Conservation (phyloP, 2,888 invertebrate genomes). For the Torymus aiolomorphi region DNA sequence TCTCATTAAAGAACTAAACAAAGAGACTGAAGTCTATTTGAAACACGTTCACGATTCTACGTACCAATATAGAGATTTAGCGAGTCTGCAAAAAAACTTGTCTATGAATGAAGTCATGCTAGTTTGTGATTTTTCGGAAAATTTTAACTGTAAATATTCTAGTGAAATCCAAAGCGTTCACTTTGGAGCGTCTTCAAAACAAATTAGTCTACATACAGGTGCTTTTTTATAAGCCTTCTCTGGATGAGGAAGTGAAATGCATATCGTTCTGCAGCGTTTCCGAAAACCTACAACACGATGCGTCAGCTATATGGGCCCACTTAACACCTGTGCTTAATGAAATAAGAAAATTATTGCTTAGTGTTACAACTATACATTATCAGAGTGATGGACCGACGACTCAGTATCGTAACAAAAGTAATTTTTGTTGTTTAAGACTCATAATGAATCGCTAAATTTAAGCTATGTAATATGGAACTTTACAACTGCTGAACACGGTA, state of each 20-base stretch:
- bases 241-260: neutral
- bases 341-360: too few relatives aligned
- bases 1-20: constrained; percentile 37
- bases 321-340: too few relatives aligned
- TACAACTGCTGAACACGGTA: too few relatives aligned
- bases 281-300: neutral
- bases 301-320: too few relatives aligned
- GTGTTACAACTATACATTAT: too few relatives aligned
- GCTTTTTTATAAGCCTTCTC: neutral
- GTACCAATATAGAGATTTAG: constrained; percentile 40
- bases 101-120: constrained; percentile 32
- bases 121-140: constrained; percentile 43
- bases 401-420: too few relatives aligned
- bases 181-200: constrained; percentile 43
- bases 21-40: neutral
- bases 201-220: constrained; percentile 20
- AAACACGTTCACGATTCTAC: constrained; percentile 27
- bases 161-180: constrained; percentile 45
- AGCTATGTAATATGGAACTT: too few relatives aligned
- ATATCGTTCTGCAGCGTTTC: neutral
- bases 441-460: too few relatives aligned
- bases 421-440: too few relatives aligned
- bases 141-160: constrained; percentile 45
- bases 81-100: constrained; percentile 29
- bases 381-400: too few relatives aligned